Evolutionary conservation across 2,113 vertebrate species (phyloP), one percentile per base, ranked within the genome.

Genomic region (Siniperca knerii): DNA sequence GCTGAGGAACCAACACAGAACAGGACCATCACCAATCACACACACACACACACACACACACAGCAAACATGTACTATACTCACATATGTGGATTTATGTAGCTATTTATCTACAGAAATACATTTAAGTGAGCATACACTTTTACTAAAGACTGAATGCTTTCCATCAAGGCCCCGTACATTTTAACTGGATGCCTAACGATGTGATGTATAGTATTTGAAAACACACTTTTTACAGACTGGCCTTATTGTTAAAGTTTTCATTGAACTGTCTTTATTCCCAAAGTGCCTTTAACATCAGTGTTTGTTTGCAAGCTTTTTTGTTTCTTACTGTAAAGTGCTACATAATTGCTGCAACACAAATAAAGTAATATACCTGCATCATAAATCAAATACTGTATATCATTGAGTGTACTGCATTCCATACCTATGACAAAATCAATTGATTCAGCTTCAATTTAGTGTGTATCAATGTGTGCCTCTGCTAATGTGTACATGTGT

Each of bases 1-100:
- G 66, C 71, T 75, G 48, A 89, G 77, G 82, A 88, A 93, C 88
- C 80, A 87, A 85, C 82, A 86, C 37, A 75, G 75, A 88, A 57
- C 73, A 64, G 79, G 67, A 85, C 71, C 44, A 65, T 62, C 42
- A 78, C 18, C 35, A 40, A 48, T 61, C 73, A 29, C 29, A 29
- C 29, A 29, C 29, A 29, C 29, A n/a, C n/a, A n/a, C n/a, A n/a
- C n/a, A n/a, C n/a, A 29, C 29, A 29, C 29, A 29, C 29, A 29
- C 29, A 29, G 29, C 29, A 29, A 29, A 29, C 29, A 29, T 29
- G 29, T 29, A 40, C 25, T 37, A n/a, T 11, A 29, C 8, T 7
- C n/a, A 35, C 4, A 42, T 20, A 29, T 29, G 55, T 11, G 8
- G 15, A 44, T 57, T 13, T 20, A 58, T 68, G 23, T 18, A 7